These are phyloP conservation scores for Catocala fraxini DNA, from an alignment of 2,888 invertebrate genomes.

Conservation along the genomic window DNA sequence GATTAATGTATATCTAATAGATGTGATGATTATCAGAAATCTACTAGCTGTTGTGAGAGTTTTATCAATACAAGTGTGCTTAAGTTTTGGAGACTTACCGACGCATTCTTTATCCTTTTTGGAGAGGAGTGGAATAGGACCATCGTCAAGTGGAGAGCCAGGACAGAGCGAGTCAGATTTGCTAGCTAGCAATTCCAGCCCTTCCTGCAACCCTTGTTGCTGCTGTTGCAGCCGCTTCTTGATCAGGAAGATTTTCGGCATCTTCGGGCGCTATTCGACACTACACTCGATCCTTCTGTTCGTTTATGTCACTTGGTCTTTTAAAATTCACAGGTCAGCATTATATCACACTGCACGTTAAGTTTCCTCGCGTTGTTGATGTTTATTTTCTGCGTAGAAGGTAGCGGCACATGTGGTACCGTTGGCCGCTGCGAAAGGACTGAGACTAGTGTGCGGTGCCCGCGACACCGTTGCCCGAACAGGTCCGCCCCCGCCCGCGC, in stretches of 20 bases:
- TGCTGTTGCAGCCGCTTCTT: constrained; percentile 97
- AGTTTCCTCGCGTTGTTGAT: constrained; percentile 80
- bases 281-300: constrained; percentile 81
- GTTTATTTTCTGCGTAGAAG: constrained; percentile 78
- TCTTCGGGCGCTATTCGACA: constrained; percentile 81
- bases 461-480: constrained; percentile 85
- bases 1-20: no score
- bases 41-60: no score
- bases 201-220: constrained; percentile 94
- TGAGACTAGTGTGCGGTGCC: constrained; percentile 83
- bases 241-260: constrained; percentile 98
- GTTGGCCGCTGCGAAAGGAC: constrained; percentile 86
- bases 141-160: constrained; percentile 86
- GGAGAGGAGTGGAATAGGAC: constrained; percentile 89
- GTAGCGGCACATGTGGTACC: constrained; percentile 86
- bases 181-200: constrained; percentile 91
- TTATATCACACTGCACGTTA: constrained; percentile 84
- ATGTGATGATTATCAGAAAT: no score
- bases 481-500: constrained; percentile 83
- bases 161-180: constrained; percentile 89
- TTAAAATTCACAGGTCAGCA: constrained; percentile 79
- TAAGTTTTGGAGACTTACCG: constrained; percentile 66
- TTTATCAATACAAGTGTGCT: neutral
- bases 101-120: constrained; percentile 78
- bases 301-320: constrained; percentile 79